Base-by-base conservation (phyloP, 1,140 invertebrate genomes). In the Vanessa atalanta region DNA sequence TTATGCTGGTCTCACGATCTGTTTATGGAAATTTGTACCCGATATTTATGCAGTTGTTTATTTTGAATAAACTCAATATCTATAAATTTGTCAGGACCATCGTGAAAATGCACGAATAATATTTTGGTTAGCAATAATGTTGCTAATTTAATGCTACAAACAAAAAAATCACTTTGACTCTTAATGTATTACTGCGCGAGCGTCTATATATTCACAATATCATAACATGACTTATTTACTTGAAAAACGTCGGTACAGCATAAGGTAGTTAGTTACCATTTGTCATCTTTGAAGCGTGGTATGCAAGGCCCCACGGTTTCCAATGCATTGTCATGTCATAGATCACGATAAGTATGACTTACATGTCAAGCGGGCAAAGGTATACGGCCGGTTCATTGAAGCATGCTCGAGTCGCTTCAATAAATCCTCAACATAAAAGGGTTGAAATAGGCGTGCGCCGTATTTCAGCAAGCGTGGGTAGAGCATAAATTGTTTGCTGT, bases 361-460 rank as follows among this genome's bases (percentile, higher is more conserved):
- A 78, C 75, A 77, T 78, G 73, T 81, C 75, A 77, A 81, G 76
- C 70, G 55, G 72, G 63, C 76, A 86, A 73, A 84, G 77, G 79
- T 85, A 81, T 83, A 83, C 77, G 75, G 80, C 76, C 70, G 63
- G 74, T 72, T 84, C 81, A 89, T 83, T 87, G 83, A 90, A 84
- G 79, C 84, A 76, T 84, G 80, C 75, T 66, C 82, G 76, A 81
- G 76, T 83, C 80, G 75, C 81, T 82, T 86, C 84, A 83, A 91
- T 91, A 90, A 89, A 90, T 90, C 83, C 75, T 84, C 65, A 78
- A 83, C 88, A 83, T 89, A 90, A 90, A 90, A 88, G 88, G 87
- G 83, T 85, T 82, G 83, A 84, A 87, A 84, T 80, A 86, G 83
- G 81, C 85, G 81, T 84, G 73, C 81, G 77, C 83, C 79, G 81